These are phyloP conservation scores for Macrostomum lignano DNA, from an alignment of 1,140 invertebrate genomes.

Conservation along the genomic window DNA sequence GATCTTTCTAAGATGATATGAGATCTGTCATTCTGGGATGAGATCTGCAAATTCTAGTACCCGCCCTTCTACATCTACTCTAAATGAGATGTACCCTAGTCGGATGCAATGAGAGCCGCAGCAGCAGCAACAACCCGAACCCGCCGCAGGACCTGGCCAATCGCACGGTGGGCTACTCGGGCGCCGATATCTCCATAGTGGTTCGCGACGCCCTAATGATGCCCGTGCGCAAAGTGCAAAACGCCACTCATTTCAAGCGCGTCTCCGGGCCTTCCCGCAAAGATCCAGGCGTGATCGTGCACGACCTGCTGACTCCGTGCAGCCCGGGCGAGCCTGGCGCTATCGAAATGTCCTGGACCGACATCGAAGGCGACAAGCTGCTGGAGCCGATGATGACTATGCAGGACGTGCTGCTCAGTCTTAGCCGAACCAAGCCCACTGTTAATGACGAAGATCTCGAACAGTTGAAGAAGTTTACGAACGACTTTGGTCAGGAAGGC, in stretches of 20 bases:
- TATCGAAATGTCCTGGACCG: slow-evolving; percentile 83
- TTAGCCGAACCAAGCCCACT: slow-evolving; percentile 75
- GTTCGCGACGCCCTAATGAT: slow-evolving; percentile 93
- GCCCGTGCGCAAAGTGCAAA: slow-evolving; percentile 86
- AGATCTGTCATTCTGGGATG: too few relatives aligned
- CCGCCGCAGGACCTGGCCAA: slow-evolving; percentile 49
- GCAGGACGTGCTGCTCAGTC: slow-evolving; percentile 71
- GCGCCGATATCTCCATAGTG: slow-evolving; percentile 89
- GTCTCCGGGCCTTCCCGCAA: slow-evolving; percentile 52
- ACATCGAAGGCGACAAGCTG: slow-evolving; percentile 78
- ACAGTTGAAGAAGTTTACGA: slow-evolving; percentile 75
- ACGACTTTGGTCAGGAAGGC: slow-evolving; percentile 55
- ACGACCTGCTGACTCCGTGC: slow-evolving; percentile 79
- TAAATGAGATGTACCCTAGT: too few relatives aligned
- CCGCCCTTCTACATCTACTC: too few relatives aligned
- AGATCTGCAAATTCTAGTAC: too few relatives aligned
- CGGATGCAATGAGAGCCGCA: too few relatives aligned
- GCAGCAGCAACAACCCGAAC: too few relatives aligned
- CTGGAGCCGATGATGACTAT: slow-evolving; percentile 67
- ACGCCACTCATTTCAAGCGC: slow-evolving; percentile 69
- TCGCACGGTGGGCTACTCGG: slow-evolving; percentile 68
- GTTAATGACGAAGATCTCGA: slow-evolving; percentile 80
- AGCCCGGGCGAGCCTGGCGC: slow-evolving; percentile 71
- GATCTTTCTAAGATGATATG: too few relatives aligned
- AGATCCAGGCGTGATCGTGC: slow-evolving; percentile 47